Percentiles rank a stretch among this genome's conserved stretches.
These are phyloP conservation scores for Andricus grossulariae DNA, from an alignment of 1,140 invertebrate species.

Conservation along the genomic window DNA sequence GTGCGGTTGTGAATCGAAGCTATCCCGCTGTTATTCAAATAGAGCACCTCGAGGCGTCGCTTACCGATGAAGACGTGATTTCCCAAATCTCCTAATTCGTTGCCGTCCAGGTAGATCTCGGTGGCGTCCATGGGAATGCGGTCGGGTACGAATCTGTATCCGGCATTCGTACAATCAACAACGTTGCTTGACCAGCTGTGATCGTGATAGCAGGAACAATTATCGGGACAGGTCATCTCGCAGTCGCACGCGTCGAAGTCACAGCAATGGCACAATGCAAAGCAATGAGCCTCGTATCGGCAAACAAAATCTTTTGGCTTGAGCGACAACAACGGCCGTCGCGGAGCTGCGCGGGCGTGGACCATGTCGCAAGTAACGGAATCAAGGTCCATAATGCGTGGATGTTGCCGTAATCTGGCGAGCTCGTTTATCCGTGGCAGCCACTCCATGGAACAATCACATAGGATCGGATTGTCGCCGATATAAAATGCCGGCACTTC, in stretches of 20 bases:
- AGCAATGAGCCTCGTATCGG: slow-evolving; percentile 94
- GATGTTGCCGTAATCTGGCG: slow-evolving; percentile 86
- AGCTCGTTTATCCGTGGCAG: slow-evolving; percentile 85
- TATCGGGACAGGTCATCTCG: slow-evolving; percentile 95
- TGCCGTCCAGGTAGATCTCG: slow-evolving; percentile 94
- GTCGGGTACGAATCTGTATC: slow-evolving; percentile 87
- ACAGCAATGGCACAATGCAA: slow-evolving; percentile 94
- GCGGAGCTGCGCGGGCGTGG: slow-evolving; percentile 88
- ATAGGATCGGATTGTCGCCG: slow-evolving; percentile 87
- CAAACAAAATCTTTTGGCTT: slow-evolving; percentile 93
- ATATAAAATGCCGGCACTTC: slow-evolving; percentile 87
- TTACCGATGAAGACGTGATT: slow-evolving; percentile 94
- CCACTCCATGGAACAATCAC: slow-evolving; percentile 92
- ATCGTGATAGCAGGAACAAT: slow-evolving; percentile 96
- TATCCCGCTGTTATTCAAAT: slow-evolving; percentile 92
- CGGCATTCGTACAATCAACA: slow-evolving; percentile 90
- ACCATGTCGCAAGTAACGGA: slow-evolving; percentile 93
- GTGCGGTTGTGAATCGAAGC: slow-evolving; percentile 90
- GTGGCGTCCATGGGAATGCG: slow-evolving; percentile 96
- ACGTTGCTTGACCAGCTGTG: slow-evolving; percentile 95
- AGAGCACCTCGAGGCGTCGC: slow-evolving; percentile 90
- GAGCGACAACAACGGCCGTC: slow-evolving; percentile 88
- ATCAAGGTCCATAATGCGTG: slow-evolving; percentile 92
- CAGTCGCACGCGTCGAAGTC: slow-evolving; percentile 97
- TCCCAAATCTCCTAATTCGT: slow-evolving; percentile 89